Base-by-base conservation (phyloP, 2,113 vertebrate species). In the Aphyosemion australe region DNA sequence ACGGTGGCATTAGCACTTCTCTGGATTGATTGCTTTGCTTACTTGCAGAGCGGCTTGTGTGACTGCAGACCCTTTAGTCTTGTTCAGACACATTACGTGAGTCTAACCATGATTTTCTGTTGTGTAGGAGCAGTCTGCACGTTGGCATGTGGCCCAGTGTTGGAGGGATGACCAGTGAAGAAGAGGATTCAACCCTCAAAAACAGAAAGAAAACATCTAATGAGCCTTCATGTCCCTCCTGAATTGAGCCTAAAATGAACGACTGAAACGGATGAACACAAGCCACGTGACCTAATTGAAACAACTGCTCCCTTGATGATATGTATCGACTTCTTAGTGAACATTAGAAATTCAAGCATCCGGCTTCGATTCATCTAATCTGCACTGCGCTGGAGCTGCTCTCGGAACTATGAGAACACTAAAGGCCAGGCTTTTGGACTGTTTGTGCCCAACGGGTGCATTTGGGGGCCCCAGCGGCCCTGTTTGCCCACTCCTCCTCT, bases 281-380 rank as follows among this genome's bases (percentile, higher is more conserved):
- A 55, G 77, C 72, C 61, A 39, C 57, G 56, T 51, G 65, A 71
- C 63, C 61, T 85, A 56, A 72, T 54, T 76, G 74, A 84, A 74
- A 69, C 79, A 78, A 79, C 78, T 59, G 82, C 69, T 84, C 80
- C 73, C 79, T 53, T 50, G 73, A 74, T 42, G 39, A 65, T 73
- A 61, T 57, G 66, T 78, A 87, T 86, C 43, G 81, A 88, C 80
- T 73, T 65, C 72, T 64, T 69, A 5, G 66, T 66, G 75, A 87
- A 83, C 76, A 74, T 87, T 85, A 81, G 72, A 86, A 81, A 86
- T 71, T 70, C 58, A 78, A 84, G 80, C 69, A 66, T 82, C 70
- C 75, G 51, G 70, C 75, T 75, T 79, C 56, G 34, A 79, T 70
- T 76, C 41, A 50, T 68, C 74, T 68, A 76, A 54, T 47, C 78